Percentiles rank a stretch among this genome's conserved stretches.
Conservation (phyloP, 2,113 vertebrate species). For the Menura novaehollandiae region DNA sequence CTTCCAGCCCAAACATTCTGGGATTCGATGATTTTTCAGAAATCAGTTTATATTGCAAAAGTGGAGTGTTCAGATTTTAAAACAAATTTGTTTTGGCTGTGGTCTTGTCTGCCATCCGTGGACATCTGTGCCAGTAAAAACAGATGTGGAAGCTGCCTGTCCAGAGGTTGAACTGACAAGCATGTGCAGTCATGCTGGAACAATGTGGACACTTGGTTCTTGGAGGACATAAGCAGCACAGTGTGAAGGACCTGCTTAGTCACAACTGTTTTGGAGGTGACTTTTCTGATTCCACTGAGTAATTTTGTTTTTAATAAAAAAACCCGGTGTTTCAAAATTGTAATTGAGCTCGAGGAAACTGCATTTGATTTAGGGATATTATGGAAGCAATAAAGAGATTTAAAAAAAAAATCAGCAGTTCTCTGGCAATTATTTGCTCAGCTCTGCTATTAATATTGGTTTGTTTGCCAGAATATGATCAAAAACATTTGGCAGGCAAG, state of each 20-base stretch:
- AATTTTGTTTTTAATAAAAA: neutral
- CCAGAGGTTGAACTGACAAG: neutral
- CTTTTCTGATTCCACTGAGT: neutral
- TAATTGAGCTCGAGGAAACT: neutral
- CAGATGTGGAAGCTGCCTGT: neutral
- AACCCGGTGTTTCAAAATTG: neutral
- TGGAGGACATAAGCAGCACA: neutral
- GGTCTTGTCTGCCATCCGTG: neutral
- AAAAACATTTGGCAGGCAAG: constrained; percentile 51
- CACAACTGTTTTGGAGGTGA: neutral
- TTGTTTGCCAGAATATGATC: constrained; percentile 55
- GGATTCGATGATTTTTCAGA: neutral
- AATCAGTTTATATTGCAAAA: neutral
- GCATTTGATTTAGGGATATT: neutral
- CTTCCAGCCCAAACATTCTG: neutral
- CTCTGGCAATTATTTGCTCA: constrained; percentile 36
- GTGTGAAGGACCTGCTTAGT: neutral
- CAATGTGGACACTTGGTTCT: neutral
- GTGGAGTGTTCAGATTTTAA: neutral
- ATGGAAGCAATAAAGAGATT: constrained; percentile 8
- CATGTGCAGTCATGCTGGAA: neutral
- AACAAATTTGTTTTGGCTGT: neutral
- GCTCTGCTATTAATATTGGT: constrained; percentile 5
- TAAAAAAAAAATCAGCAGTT: neutral
- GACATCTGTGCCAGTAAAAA: neutral